Conservation (phyloP, 37 sponge, comb jelly and placozoan species). For the Mnemiopsis leidyi region DNA sequence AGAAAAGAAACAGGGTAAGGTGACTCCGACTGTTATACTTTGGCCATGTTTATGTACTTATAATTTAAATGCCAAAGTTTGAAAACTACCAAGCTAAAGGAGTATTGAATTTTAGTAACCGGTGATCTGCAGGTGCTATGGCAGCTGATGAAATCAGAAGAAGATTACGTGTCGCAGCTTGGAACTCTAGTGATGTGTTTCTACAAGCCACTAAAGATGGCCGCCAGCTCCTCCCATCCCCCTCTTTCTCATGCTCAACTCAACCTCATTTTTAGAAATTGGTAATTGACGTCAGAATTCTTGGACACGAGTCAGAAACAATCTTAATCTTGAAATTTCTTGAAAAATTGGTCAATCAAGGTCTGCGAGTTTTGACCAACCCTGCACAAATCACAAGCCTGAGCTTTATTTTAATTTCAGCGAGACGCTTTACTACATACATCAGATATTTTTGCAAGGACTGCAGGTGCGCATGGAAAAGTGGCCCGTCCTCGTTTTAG, state of each 20-base stretch:
- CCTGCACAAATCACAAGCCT: too few species aligned
- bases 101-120: too few species aligned
- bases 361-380: too few species aligned
- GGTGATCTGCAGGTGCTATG: slow-evolving; percentile 39
- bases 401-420: too few species aligned
- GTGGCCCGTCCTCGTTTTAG: slow-evolving; percentile 76
- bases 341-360: too few species aligned
- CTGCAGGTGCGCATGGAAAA: slow-evolving; percentile 69
- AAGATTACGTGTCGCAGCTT: slow-evolving; percentile 59
- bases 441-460: slow-evolving; percentile 74
- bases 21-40: not conserved
- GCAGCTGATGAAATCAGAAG: slow-evolving; percentile 56
- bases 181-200: slow-evolving; percentile 67
- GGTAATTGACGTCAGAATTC: too few species aligned
- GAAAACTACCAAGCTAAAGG: too few species aligned
- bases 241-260: slow-evolving; percentile 71
- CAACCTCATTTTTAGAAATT: slow-evolving; percentile 73
- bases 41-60: not conserved
- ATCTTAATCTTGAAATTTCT: too few species aligned
- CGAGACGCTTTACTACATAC: slow-evolving; percentile 70
- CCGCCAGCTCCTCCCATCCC: slow-evolving; percentile 69
- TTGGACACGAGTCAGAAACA: too few species aligned
- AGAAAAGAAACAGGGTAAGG: slow-evolving; percentile 72
- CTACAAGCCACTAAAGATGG: slow-evolving; percentile 72
- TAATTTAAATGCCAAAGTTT: too few species aligned